Conservation (phyloP, 1,140 invertebrate species). For the Cydia pomonella region DNA sequence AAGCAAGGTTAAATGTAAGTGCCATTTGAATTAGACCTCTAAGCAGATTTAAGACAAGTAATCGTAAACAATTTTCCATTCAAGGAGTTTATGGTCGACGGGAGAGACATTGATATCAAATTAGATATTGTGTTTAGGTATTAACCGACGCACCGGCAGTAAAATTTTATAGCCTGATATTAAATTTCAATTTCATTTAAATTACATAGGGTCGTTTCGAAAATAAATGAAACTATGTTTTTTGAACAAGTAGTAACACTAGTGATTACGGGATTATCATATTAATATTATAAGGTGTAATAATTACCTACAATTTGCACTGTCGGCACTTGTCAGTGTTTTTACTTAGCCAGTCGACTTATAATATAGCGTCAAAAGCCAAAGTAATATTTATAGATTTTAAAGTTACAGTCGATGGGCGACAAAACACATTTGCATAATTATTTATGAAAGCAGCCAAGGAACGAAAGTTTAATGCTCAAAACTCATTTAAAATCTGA, state of each 20-base stretch:
- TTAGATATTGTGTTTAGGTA: neutral
- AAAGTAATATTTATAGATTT: neutral
- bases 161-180: neutral
- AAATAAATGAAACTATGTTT: neutral
- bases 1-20: too few relatives aligned
- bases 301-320: too few relatives aligned
- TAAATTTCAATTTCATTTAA: neutral
- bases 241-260: too few relatives aligned
- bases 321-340: too few relatives aligned
- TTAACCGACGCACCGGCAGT: neutral
- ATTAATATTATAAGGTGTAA: too few relatives aligned
- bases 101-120: conserved; percentile 18
- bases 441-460: conserved; percentile 19
- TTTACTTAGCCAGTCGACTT: too few relatives aligned
- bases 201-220: neutral
- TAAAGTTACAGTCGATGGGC: neutral
- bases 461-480: conserved; percentile 35
- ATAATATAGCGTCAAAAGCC: too few relatives aligned
- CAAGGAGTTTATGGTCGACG: conserved; percentile 16
- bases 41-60: conserved; percentile 1
- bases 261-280: too few relatives aligned
- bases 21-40: neutral
- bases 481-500: conserved; percentile 44
- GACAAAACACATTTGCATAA: conserved; percentile 11
- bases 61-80: conserved; percentile 13